Base-by-base conservation (phyloP, 2,888 invertebrate genomes). In the Hydrotaea diabolus region DNA sequence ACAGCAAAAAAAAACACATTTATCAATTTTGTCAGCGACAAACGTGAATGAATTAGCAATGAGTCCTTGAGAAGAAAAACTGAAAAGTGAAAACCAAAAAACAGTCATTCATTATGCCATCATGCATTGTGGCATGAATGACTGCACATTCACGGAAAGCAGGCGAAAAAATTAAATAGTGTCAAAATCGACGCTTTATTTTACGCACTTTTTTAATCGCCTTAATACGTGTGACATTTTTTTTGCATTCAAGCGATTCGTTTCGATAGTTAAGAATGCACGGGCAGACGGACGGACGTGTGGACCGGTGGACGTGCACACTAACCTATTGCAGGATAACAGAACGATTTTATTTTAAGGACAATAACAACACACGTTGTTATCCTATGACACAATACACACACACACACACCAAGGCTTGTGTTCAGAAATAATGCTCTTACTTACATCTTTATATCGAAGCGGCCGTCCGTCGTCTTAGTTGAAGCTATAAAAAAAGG, bases 221-320 rank as follows among this genome's bases (percentile, higher is more conserved):
- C 46, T 69, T 69, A 69, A 69, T 69, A 2, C 23, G 69, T 69
- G 69, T 15, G 69, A 69, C 69, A 69, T 23, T 21, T 46, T n/a
- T 69, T 69, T 69, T 43, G 23, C 69, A 69, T 43, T 69, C 69
- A 43, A 31, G 69, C 69, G 23, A 69, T 69, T 69, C 69, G 69
- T 69, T 69, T 2, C 69, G 46, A 43, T 69, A 69, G 69, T 69
- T 69, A 23, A 69, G 15, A 55, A 17, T 7, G 53, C n/a, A n/a
- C n/a, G n/a, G 53, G 4, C 9, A 55, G 19, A 55, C 4, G 1
- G 19, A 55, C n/a, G n/a, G n/a, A n/a, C n/a, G n/a, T n/a, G n/a
- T n/a, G n/a, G n/a, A n/a, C n/a, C n/a, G n/a, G 21, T 21, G 23
- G 17, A 55, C 21, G 15, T 3, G 26, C 13, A 11, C n/a, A n/a